Conservation (phyloP, 1,140 invertebrate genomes). For the Saxidomus purpurata region DNA sequence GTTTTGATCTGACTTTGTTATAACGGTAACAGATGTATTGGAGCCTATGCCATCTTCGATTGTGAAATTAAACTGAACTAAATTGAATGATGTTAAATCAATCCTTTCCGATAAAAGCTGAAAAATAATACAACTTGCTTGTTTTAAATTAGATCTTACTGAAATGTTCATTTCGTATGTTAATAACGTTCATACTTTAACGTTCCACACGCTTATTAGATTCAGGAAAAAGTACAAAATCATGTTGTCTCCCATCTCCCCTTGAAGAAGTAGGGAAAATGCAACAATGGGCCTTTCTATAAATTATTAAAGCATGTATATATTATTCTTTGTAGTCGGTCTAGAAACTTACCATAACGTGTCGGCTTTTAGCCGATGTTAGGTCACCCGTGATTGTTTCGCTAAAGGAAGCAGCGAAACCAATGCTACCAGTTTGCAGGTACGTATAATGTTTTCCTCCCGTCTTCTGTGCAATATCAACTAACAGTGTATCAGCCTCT, state of each 20-base stretch:
- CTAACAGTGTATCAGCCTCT: not conserved
- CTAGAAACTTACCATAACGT: not conserved
- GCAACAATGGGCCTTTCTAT: too few relatives aligned
- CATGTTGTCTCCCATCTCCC: too few relatives aligned
- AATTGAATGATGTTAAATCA: not conserved
- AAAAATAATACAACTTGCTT: not conserved
- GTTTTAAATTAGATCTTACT: too few relatives aligned
- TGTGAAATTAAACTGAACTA: not conserved
- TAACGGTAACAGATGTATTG: not conserved
- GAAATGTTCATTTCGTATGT: too few relatives aligned
- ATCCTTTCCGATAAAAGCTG: not conserved
- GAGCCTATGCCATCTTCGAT: not conserved
- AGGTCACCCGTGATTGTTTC: not conserved
- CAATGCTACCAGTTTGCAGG: slow-evolving; percentile 4
- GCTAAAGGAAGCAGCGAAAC: slow-evolving; percentile 17
- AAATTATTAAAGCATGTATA: too few relatives aligned
- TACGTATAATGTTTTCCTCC: slow-evolving; percentile 28
- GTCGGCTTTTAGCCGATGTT: too few relatives aligned
- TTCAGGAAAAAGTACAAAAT: too few relatives aligned
- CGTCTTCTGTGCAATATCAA: not conserved
- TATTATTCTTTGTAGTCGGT: too few relatives aligned
- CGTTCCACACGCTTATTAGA: too few relatives aligned
- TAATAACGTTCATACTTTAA: too few relatives aligned
- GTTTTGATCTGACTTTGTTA: not conserved
- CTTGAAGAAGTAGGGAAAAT: too few relatives aligned